A percentile compares a stretch with the other conserved stretches of the same genome.
Conservation (phyloP, 2,797 vertebrate species). For the Parauchenoglanis punctatus region DNA sequence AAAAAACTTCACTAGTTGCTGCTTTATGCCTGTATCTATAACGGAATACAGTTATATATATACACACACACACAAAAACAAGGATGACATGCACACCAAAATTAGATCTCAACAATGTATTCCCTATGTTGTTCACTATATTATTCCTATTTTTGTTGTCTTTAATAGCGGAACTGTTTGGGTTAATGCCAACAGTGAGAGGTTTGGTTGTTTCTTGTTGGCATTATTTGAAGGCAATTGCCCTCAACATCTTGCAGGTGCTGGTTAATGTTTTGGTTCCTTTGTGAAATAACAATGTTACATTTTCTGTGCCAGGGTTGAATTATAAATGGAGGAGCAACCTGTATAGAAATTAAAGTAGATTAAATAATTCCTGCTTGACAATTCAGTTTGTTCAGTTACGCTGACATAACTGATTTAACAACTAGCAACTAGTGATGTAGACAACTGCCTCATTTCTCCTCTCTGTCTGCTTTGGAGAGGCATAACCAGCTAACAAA, state of each 20-base stretch:
- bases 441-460: background rate
- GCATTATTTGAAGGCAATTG: slow-evolving; percentile 56
- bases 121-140: background rate
- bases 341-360: background rate
- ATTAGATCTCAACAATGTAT: background rate
- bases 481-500: background rate
- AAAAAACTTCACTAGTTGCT: too few relatives aligned
- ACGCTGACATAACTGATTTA: background rate
- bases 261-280: slow-evolving; percentile 65
- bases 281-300: slow-evolving; percentile 48
- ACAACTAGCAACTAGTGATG: background rate
- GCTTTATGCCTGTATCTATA: too few relatives aligned
- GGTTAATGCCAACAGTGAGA: slow-evolving; percentile 55
- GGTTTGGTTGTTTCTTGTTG: slow-evolving; percentile 48
- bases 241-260: slow-evolving; percentile 64
- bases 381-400: background rate
- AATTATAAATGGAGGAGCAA: slow-evolving; percentile 12
- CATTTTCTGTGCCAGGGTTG: slow-evolving; percentile 16
- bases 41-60: too few relatives aligned
- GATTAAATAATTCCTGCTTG: background rate
- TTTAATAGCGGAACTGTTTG: slow-evolving; percentile 57
- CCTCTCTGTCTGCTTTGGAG: background rate
- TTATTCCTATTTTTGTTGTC: background rate
- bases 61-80: too few relatives aligned
- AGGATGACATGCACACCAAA: background rate